phyloP scores from a whole-genome alignment of 2,113 vertebrate species.

The Sphyrna mokarran region DNA sequence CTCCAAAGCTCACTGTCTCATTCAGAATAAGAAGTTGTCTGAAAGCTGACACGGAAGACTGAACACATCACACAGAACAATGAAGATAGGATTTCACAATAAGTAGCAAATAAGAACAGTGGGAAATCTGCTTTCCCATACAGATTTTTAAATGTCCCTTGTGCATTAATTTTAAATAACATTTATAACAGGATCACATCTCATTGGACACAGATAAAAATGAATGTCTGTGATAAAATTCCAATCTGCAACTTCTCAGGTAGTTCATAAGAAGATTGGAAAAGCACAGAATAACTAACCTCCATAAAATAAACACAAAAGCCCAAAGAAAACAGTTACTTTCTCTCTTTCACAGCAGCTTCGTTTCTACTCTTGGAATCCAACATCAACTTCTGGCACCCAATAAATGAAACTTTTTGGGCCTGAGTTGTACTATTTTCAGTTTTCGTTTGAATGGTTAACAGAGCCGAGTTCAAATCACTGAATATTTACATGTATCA shows the following conservation, averaged over 20 bases:
- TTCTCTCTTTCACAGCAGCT: background rate
- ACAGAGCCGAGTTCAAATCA: background rate
- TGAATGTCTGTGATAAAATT: background rate
- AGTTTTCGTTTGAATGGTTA: background rate
- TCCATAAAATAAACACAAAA: background rate
- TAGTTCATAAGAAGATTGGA: background rate
- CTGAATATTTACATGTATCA: background rate
- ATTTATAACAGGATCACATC: background rate
- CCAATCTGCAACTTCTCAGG: background rate
- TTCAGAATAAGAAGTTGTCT: constrained; percentile 6
- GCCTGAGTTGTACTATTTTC: background rate
- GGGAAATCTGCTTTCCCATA: background rate
- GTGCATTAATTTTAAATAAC: background rate
- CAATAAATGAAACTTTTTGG: background rate
- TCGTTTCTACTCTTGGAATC: background rate
- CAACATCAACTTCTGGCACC: background rate
- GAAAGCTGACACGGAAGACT: constrained; percentile 22
- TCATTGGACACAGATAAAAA: background rate
- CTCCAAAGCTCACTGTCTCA: background rate
- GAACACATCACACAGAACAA: constrained; percentile 25
- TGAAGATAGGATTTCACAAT: background rate
- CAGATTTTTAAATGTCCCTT: background rate
- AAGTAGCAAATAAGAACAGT: background rate
- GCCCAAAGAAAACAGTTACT: background rate
- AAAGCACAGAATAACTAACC: background rate